Evolutionary conservation across 1,140 invertebrate genomes (phyloP).

Genomic region (Charaxes varanes): DNA sequence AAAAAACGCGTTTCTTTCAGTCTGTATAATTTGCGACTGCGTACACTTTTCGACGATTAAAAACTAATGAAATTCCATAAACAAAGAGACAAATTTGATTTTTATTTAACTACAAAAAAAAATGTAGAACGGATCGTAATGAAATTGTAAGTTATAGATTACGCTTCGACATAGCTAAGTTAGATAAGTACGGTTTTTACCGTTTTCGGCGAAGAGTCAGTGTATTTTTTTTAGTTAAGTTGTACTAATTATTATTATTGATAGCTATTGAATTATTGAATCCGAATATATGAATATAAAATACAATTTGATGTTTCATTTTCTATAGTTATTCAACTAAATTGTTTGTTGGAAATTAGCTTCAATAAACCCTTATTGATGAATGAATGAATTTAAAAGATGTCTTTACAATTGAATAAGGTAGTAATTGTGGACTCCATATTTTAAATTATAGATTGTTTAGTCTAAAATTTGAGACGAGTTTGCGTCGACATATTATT

Average conservation of each 20-base stretch:
- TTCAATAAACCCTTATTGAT: too few species aligned
- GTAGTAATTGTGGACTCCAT: too few species aligned
- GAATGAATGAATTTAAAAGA: too few species aligned
- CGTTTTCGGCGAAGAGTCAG: conserved; percentile 49
- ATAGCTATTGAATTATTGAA: conserved; percentile 69
- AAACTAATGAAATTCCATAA: neutral
- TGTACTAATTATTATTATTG: conserved; percentile 64
- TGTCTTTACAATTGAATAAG: too few species aligned
- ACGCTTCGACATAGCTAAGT: conserved; percentile 68
- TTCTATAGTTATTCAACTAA: neutral
- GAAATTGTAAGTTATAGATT: conserved; percentile 66
- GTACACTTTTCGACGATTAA: conserved; percentile 4
- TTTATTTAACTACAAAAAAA: conserved; percentile 28
- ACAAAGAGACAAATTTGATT: conserved; percentile 15
- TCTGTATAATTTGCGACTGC: too few species aligned
- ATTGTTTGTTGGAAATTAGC: too few species aligned
- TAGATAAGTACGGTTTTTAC: conserved; percentile 50
- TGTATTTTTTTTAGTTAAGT: conserved; percentile 67
- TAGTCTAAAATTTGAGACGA: too few species aligned
- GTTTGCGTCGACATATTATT: too few species aligned
- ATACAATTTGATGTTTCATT: conserved; percentile 48
- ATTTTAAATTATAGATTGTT: too few species aligned
- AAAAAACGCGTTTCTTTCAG: too few species aligned
- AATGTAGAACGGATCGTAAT: conserved; percentile 52
- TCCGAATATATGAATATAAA: conserved; percentile 72